Evolutionary conservation across 2,888 invertebrate species (phyloP).

Genomic region (Acleris emargana): DNA sequence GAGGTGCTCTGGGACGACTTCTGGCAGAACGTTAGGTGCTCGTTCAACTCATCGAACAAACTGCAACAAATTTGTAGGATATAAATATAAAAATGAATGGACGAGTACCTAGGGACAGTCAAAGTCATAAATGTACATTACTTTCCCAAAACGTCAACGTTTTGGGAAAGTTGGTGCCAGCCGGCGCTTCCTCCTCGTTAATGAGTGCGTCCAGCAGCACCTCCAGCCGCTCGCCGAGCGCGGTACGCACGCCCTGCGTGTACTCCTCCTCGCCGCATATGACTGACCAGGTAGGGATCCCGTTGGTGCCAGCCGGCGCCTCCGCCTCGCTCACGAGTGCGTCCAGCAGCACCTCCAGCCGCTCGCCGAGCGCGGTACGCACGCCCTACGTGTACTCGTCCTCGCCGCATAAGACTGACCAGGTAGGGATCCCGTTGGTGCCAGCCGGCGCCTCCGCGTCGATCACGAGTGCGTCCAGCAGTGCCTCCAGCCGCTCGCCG

Average conservation of each 20-base stretch:
- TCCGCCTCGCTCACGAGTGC: conserved; percentile 86
- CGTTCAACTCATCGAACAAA: conserved; percentile 87
- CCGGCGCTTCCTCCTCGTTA: conserved; percentile 85
- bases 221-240: too few species aligned
- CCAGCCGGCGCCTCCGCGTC: conserved; percentile 84
- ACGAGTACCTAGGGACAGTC: too few species aligned
- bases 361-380: too few species aligned
- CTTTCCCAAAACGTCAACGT: too few species aligned
- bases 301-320: conserved; percentile 78
- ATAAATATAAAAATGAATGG: neutral
- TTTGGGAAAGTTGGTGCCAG: conserved; percentile 75
- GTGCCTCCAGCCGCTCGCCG: conserved; percentile 86
- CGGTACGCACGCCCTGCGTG: too few species aligned
- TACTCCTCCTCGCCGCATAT: too few species aligned
- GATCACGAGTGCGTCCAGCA: conserved; percentile 86
- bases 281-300: conserved; percentile 81
- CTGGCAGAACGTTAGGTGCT: conserved; percentile 89
- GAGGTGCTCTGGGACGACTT: conserved; percentile 87
- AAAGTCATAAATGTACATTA: too few species aligned
- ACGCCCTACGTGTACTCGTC: too few species aligned
- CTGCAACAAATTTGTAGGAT: conserved; percentile 53
- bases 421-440: conserved; percentile 84
- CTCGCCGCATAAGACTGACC: conserved; percentile 54
- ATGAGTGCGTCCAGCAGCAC: conserved; percentile 82
- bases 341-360: conserved; percentile 65